phyloP scores from a whole-genome alignment of 2,888 invertebrate species.

The Lottia gigantea region DNA sequence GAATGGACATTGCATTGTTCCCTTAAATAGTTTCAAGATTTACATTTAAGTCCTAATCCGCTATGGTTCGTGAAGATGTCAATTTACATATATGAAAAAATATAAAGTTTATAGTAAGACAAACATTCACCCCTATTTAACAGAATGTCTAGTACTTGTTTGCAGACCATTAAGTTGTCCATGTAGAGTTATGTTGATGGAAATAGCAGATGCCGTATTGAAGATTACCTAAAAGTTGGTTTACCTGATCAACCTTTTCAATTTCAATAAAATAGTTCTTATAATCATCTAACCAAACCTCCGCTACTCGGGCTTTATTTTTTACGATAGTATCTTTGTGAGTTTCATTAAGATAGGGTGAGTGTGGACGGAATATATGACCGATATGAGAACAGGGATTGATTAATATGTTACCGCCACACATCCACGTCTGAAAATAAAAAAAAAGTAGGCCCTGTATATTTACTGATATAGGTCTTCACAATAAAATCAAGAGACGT shows the following conservation, averaged over 20 bases:
- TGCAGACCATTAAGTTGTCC: no score
- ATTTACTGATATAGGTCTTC: no score
- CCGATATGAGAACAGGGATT: constrained; percentile 98
- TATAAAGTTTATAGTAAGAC: no score
- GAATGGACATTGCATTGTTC: background rate
- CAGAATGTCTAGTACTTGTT: no score
- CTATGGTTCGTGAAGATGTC: no score
- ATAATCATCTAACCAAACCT: constrained; percentile 75
- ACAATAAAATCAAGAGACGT: no score
- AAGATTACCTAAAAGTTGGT: no score
- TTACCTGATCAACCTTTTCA: constrained; percentile 88
- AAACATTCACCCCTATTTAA: no score
- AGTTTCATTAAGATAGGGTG: constrained; percentile 96
- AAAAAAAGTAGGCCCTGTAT: no score
- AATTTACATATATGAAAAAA: no score
- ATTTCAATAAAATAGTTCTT: constrained; percentile 97
- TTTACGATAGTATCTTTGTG: constrained; percentile 95
- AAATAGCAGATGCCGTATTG: no score
- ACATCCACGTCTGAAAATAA: constrained; percentile 89
- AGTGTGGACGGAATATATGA: constrained; percentile 96
- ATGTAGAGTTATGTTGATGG: no score
- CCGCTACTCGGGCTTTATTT: constrained; percentile 96
- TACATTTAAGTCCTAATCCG: background rate
- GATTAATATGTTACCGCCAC: constrained; percentile 95
- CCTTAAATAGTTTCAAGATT: background rate